Percentiles rank a stretch among this genome's conserved stretches.
Conservation (phyloP, 2,113 vertebrate species). For the Noturus placidus region DNA sequence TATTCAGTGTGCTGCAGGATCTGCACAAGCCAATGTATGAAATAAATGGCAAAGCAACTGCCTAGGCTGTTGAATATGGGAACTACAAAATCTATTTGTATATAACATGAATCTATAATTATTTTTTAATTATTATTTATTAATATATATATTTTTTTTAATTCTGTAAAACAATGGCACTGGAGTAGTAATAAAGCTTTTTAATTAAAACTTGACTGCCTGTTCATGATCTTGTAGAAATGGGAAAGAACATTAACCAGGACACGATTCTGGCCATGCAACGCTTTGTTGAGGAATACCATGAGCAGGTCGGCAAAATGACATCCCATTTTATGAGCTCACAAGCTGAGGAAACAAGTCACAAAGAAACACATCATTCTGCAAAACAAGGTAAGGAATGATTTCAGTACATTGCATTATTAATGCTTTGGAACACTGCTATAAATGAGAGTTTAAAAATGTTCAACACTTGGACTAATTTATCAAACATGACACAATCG, state of each 20-base stretch:
- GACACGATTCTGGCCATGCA: constrained; percentile 66
- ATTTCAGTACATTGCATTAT: neutral
- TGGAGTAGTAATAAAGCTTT: neutral
- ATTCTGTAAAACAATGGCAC: neutral
- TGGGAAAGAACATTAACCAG: constrained; percentile 76
- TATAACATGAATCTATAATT: constrained; percentile 12
- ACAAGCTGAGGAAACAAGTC: neutral
- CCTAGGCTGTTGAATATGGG: neutral
- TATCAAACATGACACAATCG: neutral
- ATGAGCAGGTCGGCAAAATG: constrained; percentile 59
- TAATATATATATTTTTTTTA: neutral
- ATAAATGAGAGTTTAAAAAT: neutral
- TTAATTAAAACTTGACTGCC: neutral
- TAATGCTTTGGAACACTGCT: neutral
- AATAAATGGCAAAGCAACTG: constrained; percentile 6
- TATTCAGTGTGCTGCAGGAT: neutral
- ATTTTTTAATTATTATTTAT: neutral
- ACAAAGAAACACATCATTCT: neutral
- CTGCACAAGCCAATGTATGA: neutral
- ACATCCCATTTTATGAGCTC: neutral
- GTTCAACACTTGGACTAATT: neutral
- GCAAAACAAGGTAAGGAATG: constrained; percentile 53
- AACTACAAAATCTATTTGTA: neutral
- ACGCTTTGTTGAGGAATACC: constrained; percentile 68
- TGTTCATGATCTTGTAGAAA: constrained; percentile 60